phyloP scores from a whole-genome alignment of 2,888 invertebrate genomes.

The Platycheirus albimanus region DNA sequence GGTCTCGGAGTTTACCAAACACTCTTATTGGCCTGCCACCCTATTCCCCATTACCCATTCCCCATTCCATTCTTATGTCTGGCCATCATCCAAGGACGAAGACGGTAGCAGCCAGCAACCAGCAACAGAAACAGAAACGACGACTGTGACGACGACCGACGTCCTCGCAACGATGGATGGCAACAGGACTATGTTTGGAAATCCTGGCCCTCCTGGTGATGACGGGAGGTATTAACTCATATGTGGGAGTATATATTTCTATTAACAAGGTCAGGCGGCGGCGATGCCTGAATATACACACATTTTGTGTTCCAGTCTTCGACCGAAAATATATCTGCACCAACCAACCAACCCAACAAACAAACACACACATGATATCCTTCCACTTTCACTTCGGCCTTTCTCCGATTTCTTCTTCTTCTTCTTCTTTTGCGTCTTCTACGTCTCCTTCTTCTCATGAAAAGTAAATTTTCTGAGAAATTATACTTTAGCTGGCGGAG shows the following conservation, averaged over 20 bases:
- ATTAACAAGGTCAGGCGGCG: slow-evolving; percentile 63
- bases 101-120: slow-evolving; percentile 49
- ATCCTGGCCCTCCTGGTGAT: slow-evolving; percentile 17
- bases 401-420: background rate
- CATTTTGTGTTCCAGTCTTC: slow-evolving; percentile 54
- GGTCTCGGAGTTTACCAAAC: slow-evolving; percentile 41
- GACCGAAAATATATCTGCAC: slow-evolving; percentile 46
- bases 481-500: slow-evolving; percentile 47
- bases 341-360: slow-evolving; percentile 12
- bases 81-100: slow-evolving; percentile 70
- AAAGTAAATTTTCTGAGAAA: slow-evolving; percentile 60
- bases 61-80: slow-evolving; percentile 65
- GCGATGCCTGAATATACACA: slow-evolving; percentile 11
- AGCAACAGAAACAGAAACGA: no score
- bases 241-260: slow-evolving; percentile 58
- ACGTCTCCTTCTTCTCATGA: no score
- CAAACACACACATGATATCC: slow-evolving; percentile 22
- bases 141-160: slow-evolving; percentile 13
- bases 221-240: slow-evolving; percentile 64
- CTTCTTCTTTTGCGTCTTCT: no score
- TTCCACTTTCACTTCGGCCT: slow-evolving; percentile 3
- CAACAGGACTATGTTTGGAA: slow-evolving; percentile 19
- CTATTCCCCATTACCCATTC: no score
- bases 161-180: slow-evolving; percentile 10
- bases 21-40: slow-evolving; percentile 17